Base-by-base conservation (phyloP, 2,113 vertebrate genomes). In the Candoia aspera region DNA sequence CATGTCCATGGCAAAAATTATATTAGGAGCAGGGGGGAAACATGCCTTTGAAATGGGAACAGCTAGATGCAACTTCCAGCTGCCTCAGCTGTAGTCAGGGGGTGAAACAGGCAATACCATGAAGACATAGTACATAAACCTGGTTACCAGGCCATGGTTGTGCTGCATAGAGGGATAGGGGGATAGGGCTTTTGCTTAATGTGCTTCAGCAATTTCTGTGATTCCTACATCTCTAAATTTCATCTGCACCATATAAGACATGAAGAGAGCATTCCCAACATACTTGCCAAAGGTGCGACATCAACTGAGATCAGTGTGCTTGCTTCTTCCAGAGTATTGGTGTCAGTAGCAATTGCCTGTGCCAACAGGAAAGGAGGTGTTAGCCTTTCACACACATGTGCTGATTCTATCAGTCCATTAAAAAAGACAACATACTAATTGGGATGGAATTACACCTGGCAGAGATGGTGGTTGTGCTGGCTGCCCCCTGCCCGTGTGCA, bases 311-410 rank as follows among this genome's bases (percentile, higher is more conserved):
- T 91, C 0, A 91, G 2, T 11, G 97, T 95, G 92, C 94, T 96
- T 0, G 88, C 94, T 49, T 96, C 86, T 92, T 97, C 92, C 91
- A 94, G 90, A 87, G 94, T 94, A 33, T 79, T 88, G 1, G 0
- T 64, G 4, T 97, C 97, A 42, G 55, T 94, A 86, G 60, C 97
- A 87, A 92, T 83, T 58, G 94, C 96, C 97, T 97, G 0, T 13
- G 49, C 54, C 88, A 93, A 94, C n/a, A 90, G 0, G 46, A 84
- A 24, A 88, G 49, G 49, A 92, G 62, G 59, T 84, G 26, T 86
- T 91, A 92, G 62, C 21, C 29, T 17, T 60, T 60, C 15, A 53
- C 17, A 53, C 24, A 33, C 21, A 54, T 24, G 12, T 13, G 24
- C 8, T 15, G 24, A 86, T 53, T 53, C 15, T 21, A 37, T 79